Evolutionary conservation across 2,888 invertebrate species (phyloP), one percentile per base, ranked within the genome.

Genomic region (Drosophila birchii): DNA sequence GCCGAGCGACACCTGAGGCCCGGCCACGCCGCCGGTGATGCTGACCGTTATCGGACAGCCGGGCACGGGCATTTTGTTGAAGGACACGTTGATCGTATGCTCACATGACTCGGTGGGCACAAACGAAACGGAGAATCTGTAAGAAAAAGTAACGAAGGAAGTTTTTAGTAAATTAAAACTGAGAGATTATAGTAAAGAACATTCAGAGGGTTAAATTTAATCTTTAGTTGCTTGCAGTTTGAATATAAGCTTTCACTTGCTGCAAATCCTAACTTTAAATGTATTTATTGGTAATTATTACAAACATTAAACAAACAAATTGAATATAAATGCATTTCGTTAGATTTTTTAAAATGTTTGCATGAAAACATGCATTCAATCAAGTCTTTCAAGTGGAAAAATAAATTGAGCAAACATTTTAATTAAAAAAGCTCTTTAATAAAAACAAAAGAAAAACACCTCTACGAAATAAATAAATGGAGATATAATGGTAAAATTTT

Each of bases 1-100:
- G 1, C 95, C 95, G 53, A 96, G 93, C 0, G 95, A 95, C 5
- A 96, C 96, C 75, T 95, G 94, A 0, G 96, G 95, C 18, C 95
- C 95, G 18, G 94, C 93, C 62, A 93, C 92, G 51, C 95, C 95
- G 62, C 94, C 94, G 63, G 93, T 94, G 41, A 98, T 96, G 88
- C 95, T 95, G 44, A 98, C 97, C 78, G 96, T 95, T 78, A 98
- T 96, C n/a, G 98, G 98, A 91, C 98, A 98, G 72, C 98, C 98
- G 59, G 96, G 95, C 26, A 96, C 95, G 55, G 96, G 94, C 94
- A 94, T 94, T 94, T 98, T 98, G 93, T 99, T 99, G 93, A 99
- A 99, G 70, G 98, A 98, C 75, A 99, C 98, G 93, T 98, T 98
- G 85, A 99, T 97, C 72, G 97, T 95, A 93, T 99, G 99, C 92